phyloP scores from a whole-genome alignment of 1,140 invertebrate genomes.

The Mactra quadrangularis region DNA sequence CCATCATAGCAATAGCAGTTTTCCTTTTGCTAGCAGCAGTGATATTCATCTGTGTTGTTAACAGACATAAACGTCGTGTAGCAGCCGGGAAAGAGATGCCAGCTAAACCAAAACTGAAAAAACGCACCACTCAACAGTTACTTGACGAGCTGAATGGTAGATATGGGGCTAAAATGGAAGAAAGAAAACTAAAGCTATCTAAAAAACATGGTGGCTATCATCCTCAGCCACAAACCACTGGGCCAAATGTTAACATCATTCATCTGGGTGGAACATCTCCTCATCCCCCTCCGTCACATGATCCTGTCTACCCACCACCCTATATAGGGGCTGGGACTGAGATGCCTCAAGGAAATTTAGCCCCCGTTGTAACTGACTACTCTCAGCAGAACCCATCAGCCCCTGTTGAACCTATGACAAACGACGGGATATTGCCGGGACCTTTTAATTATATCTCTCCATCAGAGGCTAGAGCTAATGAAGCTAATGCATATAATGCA shows the following conservation, averaged over 20 bases:
- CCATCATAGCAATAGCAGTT: not conserved
- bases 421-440: not conserved
- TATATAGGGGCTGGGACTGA: not conserved
- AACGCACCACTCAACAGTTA: not conserved
- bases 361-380: not conserved
- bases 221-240: not conserved
- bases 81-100: not conserved
- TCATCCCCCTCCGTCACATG: not conserved
- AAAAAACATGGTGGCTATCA: not conserved
- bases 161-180: not conserved
- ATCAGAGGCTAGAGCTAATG: not conserved
- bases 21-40: not conserved
- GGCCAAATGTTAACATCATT: slow-evolving; percentile 15
- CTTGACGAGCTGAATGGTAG: not conserved
- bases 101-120: not conserved
- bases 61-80: not conserved
- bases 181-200: not conserved
- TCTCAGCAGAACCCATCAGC: not conserved
- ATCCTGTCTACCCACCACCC: not conserved
- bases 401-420: not conserved
- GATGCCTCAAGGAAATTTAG: not conserved
- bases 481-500: not conserved
- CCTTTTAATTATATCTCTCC: not conserved
- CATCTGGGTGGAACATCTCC: not conserved
- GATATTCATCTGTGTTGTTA: not conserved